Conservation (phyloP, 2,113 vertebrate species). For the Perccottus glenii region DNA sequence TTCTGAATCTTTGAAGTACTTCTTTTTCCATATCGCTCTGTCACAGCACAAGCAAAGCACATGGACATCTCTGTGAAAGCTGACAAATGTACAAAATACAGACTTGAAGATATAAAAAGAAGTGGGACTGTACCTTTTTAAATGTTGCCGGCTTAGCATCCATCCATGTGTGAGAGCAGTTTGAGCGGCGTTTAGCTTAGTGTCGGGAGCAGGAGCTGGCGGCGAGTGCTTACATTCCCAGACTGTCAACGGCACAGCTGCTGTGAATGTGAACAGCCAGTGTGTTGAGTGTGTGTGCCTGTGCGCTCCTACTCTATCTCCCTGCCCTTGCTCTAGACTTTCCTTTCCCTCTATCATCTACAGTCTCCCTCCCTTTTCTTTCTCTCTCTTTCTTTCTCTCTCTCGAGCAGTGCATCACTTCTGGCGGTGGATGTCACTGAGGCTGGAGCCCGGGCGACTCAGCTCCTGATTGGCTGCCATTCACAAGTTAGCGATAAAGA, state of each 20-base stretch:
- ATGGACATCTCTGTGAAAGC: conserved; percentile 31
- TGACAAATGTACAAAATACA: conserved; percentile 31
- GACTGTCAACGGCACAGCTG: conserved; percentile 76
- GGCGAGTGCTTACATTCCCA: conserved; percentile 76
- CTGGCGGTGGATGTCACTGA: conserved; percentile 78
- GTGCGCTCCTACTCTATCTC: background rate
- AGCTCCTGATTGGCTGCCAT: conserved; percentile 83
- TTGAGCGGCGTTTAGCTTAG: conserved; percentile 46
- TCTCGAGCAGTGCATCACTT: conserved; percentile 71
- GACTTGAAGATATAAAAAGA: conserved; percentile 12
- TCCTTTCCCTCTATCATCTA: background rate
- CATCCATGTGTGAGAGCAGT: conserved; percentile 53
- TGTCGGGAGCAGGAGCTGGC: conserved; percentile 55
- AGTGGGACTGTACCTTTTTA: conserved; percentile 59
- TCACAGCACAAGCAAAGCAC: conserved; percentile 48
- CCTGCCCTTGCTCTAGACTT: background rate
- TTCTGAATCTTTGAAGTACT: conserved; percentile 50
- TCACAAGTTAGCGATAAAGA: conserved; percentile 80
- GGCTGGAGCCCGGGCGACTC: conserved; percentile 76
- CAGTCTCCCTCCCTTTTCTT: background rate
- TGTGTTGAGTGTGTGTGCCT: conserved; percentile 35
- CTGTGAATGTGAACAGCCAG: conserved; percentile 57
- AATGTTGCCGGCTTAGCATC: conserved; percentile 62
- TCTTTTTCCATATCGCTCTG: conserved; percentile 43
- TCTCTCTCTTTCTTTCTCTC: conserved; percentile 24